Conservation (phyloP, 1,140 invertebrate species). For the Aleiodes sp. region DNA sequence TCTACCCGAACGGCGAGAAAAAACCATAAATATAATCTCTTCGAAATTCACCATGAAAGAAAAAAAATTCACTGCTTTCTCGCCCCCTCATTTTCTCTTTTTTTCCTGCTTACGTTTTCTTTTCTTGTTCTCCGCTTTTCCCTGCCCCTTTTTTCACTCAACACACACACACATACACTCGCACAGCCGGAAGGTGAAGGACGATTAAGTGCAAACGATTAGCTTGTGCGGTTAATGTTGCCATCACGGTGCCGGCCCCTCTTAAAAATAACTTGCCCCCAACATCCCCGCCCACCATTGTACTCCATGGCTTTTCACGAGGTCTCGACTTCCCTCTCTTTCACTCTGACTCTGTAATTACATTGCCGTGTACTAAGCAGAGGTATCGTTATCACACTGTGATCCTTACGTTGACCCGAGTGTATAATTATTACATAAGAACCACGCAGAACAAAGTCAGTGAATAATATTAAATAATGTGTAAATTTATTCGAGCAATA, state of each 20-base stretch:
- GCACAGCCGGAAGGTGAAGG: slow-evolving; percentile 19
- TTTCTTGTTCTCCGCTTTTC: not conserved
- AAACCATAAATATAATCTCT: slow-evolving; percentile 30
- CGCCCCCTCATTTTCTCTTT: not conserved
- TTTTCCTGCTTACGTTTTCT: not conserved
- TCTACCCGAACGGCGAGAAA: too few relatives aligned
- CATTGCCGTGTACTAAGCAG: slow-evolving; percentile 19
- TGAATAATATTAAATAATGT: slow-evolving; percentile 7
- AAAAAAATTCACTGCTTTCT: not conserved
- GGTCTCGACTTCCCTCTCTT: not conserved
- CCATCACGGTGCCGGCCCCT: not conserved
- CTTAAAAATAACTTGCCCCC: slow-evolving; percentile 29
- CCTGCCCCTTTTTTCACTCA: too few relatives aligned
- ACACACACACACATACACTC: too few relatives aligned
- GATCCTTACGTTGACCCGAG: slow-evolving; percentile 18
- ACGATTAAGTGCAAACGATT: slow-evolving; percentile 33
- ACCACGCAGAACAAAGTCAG: not conserved
- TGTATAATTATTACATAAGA: slow-evolving; percentile 28
- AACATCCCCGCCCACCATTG: too few relatives aligned
- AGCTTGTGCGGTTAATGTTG: slow-evolving; percentile 22
- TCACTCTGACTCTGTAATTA: slow-evolving; percentile 26
- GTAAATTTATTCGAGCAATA: slow-evolving; percentile 1
- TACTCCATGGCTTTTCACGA: not conserved
- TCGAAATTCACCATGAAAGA: slow-evolving; percentile 37
- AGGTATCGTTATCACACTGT: slow-evolving; percentile 33